Base-by-base conservation (phyloP, 2,797 vertebrate species). In the Macrochelys suwanniensis region DNA sequence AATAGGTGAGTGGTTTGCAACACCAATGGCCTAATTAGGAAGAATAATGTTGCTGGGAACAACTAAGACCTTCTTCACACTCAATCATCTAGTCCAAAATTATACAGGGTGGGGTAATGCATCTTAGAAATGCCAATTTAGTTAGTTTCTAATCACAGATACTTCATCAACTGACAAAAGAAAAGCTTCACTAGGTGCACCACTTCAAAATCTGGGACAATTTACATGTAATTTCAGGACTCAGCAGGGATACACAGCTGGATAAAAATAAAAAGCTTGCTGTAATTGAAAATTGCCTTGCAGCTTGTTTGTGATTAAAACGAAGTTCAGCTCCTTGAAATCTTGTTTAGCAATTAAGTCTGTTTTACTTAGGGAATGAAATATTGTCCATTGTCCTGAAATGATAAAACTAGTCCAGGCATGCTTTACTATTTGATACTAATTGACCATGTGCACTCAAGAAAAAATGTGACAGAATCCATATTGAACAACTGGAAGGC, bases 231-330 rank as follows among this genome's bases (percentile, higher is more conserved):
- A 98, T 98, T 98, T 98, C 94, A 96, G 92, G 96, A 98, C 97
- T 97, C 98, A 98, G 97, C 98, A 97, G 97, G 98, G 94, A 97
- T 95, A 97, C 98, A 92, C 98, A 98, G 98, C 98, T 98, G 98
- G 98, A 98, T 97, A 97, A 98, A 98, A 98, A 98, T 97, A 98
- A 98, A 98, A 98, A 97, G 94, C 97, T 98, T 97, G 95, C 90
- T 98, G 98, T 98, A 98, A 98, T 98, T 98, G 97, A 98, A 98
- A 98, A 98, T 97, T 97, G 97, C 95, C 95, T 98, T 97, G 93
- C 93, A 98, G 97, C 96, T 98, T 98, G 94, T 98, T 98, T 98
- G 97, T 98, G 97, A 98, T 98, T 98, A 98, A 98, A 98, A 98
- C 95, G 93, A 98, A 98, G 90, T 98, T 97, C 93, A 85, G 89